Conservation (phyloP, 1,140 invertebrate genomes). For the Agrilus planipennis region DNA sequence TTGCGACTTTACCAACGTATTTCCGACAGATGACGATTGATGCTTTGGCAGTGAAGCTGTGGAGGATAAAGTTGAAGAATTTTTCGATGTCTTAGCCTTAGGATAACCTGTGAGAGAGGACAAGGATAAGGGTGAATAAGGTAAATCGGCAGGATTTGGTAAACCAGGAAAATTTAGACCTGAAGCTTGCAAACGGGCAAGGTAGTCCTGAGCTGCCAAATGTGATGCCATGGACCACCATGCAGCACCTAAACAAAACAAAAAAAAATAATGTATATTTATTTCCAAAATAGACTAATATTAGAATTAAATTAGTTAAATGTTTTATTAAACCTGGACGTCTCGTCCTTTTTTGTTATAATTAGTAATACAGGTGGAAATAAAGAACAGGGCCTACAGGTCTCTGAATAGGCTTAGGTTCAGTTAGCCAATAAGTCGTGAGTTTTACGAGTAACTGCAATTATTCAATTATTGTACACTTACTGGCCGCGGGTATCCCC, state of each 20-base stretch:
- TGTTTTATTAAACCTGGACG: no score
- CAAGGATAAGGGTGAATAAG: constrained; percentile 39
- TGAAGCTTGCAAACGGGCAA: constrained; percentile 64
- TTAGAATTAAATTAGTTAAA: no score
- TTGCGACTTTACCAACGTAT: no score
- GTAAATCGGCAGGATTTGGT: constrained; percentile 34
- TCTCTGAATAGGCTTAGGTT: no score
- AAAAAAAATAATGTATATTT: not conserved
- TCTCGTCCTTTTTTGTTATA: no score
- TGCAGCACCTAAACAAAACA: constrained; percentile 45
- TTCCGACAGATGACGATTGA: no score
- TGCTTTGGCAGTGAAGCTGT: constrained; percentile 15
- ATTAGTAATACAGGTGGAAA: no score
- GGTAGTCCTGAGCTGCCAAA: constrained; percentile 72
- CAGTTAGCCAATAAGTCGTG: no score
- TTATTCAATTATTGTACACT: no score
- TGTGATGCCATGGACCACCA: constrained; percentile 85
- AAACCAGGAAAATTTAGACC: constrained; percentile 50
- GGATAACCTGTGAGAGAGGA: constrained; percentile 23
- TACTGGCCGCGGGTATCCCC: constrained; percentile 50
- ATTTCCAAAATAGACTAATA: no score
- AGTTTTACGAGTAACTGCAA: no score
- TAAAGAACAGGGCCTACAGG: no score
- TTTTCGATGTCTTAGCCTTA: constrained; percentile 32
- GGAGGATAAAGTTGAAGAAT: constrained; percentile 17